Evolutionary conservation across 2,113 vertebrate species (phyloP), one percentile per base, ranked within the genome.

Genomic region (Cyphomyrus discorhynchus): DNA sequence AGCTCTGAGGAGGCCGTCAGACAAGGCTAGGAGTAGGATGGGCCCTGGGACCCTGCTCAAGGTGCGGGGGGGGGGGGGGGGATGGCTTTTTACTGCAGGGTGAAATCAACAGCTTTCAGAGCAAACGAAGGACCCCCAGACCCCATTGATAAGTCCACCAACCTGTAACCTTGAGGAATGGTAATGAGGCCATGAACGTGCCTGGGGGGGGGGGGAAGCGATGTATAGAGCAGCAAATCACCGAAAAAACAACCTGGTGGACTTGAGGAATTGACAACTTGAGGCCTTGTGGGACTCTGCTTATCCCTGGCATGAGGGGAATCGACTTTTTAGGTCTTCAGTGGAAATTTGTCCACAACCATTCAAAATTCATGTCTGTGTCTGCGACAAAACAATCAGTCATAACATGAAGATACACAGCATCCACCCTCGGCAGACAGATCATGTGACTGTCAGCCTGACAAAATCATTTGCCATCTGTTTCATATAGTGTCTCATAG

Each of bases 91-190:
- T 91, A 92, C 86, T 91, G 91, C 87, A 90, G 91, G 90, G 27
- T 90, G 94, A 92, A 95, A 91, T 95, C 93, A 92, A 19, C 13
- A 86, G 91, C 92, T 92, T 90, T 89, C 87, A 89, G 86, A 88
- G 80, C 85, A 91, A 93, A 91, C 82, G 89, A 90, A 87, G 49
- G 85, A 31, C 56, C 45, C 39, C 70, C 39, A 66, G 77, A 89
- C 74, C 49, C n/a, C 70, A 31, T 9, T 84, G 39, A 84, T 47
- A 84, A 47, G 52, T 80, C 35, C 17, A 19, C 89, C 49, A 3
- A 58, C 77, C 70, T 83, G 21, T 21, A 31, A 27, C 89, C 89
- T 90, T 90, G 86, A 82, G 86, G 35, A 58, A 27, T 82, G 66
- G 62, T 21, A 11, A 35, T 24, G 84, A 49, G 83, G 21, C 49